Evolutionary conservation across 2,888 invertebrate genomes (phyloP), one percentile per base, ranked within the genome.

Genomic region (Chrysolina americana): DNA sequence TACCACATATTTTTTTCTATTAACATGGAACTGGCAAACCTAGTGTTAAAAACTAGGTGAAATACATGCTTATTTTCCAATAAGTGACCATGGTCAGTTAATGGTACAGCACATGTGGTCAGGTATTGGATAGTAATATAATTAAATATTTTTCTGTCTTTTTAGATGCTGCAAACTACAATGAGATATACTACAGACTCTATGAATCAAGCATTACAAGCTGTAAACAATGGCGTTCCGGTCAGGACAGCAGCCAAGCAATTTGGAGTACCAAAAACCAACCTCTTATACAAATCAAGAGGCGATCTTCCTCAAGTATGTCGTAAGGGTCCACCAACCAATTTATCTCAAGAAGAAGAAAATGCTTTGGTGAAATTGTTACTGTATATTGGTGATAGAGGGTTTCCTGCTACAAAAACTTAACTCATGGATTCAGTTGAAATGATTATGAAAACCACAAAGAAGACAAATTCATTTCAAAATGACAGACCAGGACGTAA

Each of bases 401-500:
- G 64, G 36, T 64, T 64, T 17, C 64, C 64, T 2, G 41, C 41
- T 41, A 64, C 64, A n/a, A 64, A 64, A 64, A 41, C 64, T 64
- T n/a, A 28, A 64, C 41, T 64, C 36, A 64, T 36, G 36, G 64
- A 64, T 41, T 41, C 41, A 41, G 65, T 65, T 65, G 44, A 65
- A 19, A 65, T 48, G 65, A 11, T 65, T 44, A 65, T 44, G 47
- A 65, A 65, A 65, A 65, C 41, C 41, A 41, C 47, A 44, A 65
- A 65, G 65, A 65, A 44, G 47, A 19, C 41, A 10, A 65, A 41
- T 65, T 44, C 65, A 44, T 65, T 65, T 44, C 41, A 17, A 41
- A 65, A 65, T 44, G 28, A 21, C 41, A 65, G 47, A 64, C 65
- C 65, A 44, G 65, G 47, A 44, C 41, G 47, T 44, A 65, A 65